Conservation (phyloP, 2,113 vertebrate species). For the Zapornia atra region DNA sequence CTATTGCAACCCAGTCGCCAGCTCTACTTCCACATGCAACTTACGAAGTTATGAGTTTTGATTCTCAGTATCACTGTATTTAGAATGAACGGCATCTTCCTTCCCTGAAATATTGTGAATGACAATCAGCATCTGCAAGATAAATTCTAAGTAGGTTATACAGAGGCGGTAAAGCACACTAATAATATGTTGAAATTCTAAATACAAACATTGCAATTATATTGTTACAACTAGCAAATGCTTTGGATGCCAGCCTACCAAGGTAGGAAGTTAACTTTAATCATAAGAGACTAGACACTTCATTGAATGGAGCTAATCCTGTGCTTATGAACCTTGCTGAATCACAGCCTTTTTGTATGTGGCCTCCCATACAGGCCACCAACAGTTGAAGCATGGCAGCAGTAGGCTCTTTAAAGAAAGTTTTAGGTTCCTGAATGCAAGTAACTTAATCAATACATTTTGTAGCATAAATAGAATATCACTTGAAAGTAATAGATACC, state of each 20-base stretch:
- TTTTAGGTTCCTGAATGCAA: neutral
- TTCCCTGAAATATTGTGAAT: neutral
- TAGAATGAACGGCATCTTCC: neutral
- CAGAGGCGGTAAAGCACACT: slow-evolving; percentile 7
- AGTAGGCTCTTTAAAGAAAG: neutral
- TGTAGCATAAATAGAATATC: neutral
- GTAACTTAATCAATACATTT: neutral
- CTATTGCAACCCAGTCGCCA: neutral
- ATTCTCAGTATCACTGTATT: neutral
- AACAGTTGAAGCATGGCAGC: neutral
- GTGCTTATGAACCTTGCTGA: neutral
- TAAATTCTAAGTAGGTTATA: neutral
- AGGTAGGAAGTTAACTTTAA: slow-evolving; percentile 16
- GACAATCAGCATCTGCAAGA: neutral
- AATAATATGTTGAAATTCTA: slow-evolving; percentile 40
- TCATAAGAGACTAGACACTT: neutral
- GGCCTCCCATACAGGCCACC: neutral
- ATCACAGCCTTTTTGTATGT: neutral
- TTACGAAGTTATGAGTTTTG: neutral
- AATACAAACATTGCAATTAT: slow-evolving; percentile 58
- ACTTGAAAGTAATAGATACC: neutral
- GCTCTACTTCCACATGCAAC: neutral
- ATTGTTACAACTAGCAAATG: neutral
- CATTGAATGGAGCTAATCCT: neutral
- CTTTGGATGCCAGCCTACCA: neutral